Evolutionary conservation across 2,888 invertebrate genomes (phyloP), one percentile per base, ranked within the genome.

Genomic region (Chymomyza amoena): DNA sequence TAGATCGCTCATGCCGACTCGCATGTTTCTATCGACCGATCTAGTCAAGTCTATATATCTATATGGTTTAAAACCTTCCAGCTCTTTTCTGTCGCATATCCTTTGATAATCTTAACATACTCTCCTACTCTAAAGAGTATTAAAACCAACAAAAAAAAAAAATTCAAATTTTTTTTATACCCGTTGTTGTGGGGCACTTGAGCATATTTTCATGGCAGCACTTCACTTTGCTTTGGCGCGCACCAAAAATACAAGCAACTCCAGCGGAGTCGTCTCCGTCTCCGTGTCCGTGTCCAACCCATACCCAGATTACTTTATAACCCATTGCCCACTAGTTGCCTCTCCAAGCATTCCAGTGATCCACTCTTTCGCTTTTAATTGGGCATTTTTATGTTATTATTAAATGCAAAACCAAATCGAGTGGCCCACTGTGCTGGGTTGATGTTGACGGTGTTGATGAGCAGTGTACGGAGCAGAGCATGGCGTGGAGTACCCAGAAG

Each of bases 301-400:
- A 56, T 10, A 51, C 54, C 54, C 18, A 54, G 1, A 15, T 7
- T 36, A 6, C 36, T 36, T 36, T 36, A 7, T 36, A 36, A 36
- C 36, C 36, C 36, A 36, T 36, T 9, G 39, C 39, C 13, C 10
- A 45, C 39, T 45, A 45, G 39, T 45, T 45, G 13, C 39, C 39
- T 45, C 39, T 45, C 39, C 39, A 45, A 13, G 39, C 39, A 45
- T 25, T 18, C 57, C 57, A 57, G 15, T 39, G 61, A 61, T 61
- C 16, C 72, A 71, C 78, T 76, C 75, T 74, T 32, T 74, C 78
- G 78, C 72, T 87, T 85, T 85, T 83, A 83, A 83, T 83, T 83
- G 83, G 83, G 73, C 86, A 71, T 25, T 69, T 74, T 78, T 87
- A 73, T 60, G 32, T 79, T 79, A 79, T 79, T 79, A 79, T 79